Base-by-base conservation (phyloP, 2,797 vertebrate genomes). In the Atherinosoma microstoma region DNA sequence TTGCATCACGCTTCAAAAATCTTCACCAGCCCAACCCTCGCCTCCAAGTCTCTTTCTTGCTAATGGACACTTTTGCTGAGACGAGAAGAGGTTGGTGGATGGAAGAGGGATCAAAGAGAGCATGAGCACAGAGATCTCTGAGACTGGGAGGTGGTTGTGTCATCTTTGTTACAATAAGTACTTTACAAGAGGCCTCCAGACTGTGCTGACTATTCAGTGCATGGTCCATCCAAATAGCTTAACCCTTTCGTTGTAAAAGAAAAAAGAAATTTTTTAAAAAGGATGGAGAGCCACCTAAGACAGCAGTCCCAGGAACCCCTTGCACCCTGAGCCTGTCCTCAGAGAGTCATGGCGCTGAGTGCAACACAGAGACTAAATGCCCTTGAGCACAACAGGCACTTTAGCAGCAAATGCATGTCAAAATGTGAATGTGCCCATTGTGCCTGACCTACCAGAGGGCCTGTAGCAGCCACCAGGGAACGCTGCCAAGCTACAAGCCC, bases 401-500 rank as follows among this genome's bases (percentile, higher is more conserved):
- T 93, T 91, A 89, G 78, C 67, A 67, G 85, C 91, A 92, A 94
- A 94, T 90, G 89, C 91, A 92, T 93, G 91, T 94, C 86, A 91
- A 91, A 88, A 93, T 84, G 84, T 95, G 93, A 95, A 95, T 94
- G 90, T 89, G 70, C 49, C 89, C 91, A 93, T 95, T 94, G 93
- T 94, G 87, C 80, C 75, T 29, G 78, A 82, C 84, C 83, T 85
- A 80, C 82, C 86, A 63, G 83, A 83, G 83, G 80, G 73, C 79
- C 78, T 70, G 67, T 42, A 69, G 86, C 76, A 66, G 79, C 69
- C 59, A 77, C 36, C 57, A 58, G 75, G 82, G 83, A 90, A 86
- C 61, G n/a, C 73, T 72, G 86, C 84, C 91, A 90, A 84, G 56
- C 83, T 84, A 67, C 67, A 63, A 77, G 79, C 73, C 74, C 79